Evolutionary conservation across 1,140 invertebrate genomes (phyloP), one percentile per base, ranked within the genome.

Genomic region (Anoplophora glabripennis): DNA sequence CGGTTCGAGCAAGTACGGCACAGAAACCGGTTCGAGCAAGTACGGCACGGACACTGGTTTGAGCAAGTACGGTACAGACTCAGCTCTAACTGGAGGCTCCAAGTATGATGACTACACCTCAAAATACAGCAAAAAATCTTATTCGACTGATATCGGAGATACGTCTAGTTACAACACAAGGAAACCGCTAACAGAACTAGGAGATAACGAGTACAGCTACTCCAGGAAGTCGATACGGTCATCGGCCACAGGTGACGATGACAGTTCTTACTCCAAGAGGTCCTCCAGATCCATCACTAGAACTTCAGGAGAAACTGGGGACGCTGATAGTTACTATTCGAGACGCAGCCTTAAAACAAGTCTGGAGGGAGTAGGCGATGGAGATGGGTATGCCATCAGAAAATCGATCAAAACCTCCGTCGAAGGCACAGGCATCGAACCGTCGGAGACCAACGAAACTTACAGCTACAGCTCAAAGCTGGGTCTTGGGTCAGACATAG

Each of bases 21-120:
- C 53, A n/a, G 65, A 61, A n/a, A 41, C 45, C 17, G 35, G 53
- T 15, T 42, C 54, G 0, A 46, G 51, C 8, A 68, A 64, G 57
- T 71, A 67, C 44, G 49, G 45, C 17, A 42, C 53, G 9, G 65
- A 61, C 7, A 41, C 45, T 34, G 35, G 53, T 15, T 42, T 51
- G 0, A 46, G 51, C 8, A 68, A 64, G 57, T 68, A 66, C 21
- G 58, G 56, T 15, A 52, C 57, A 21, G 66, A 70, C 9, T 59
- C 59, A 14, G 46, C 60, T 1, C 28, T 62, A 37, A 52, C 53
- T 9, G 59, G 67, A 17, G 54, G 55, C 1, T 66, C 62, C 8
- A 70, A 66, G 54, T 72, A 72, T 33, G 68, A 69, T 7, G 42
- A 48, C 9, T n/a, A 66, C 11, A 58, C 67, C 8, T 55, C 57